phyloP scores from a whole-genome alignment of 2,888 invertebrate species.

The Drosophila picticornis region DNA sequence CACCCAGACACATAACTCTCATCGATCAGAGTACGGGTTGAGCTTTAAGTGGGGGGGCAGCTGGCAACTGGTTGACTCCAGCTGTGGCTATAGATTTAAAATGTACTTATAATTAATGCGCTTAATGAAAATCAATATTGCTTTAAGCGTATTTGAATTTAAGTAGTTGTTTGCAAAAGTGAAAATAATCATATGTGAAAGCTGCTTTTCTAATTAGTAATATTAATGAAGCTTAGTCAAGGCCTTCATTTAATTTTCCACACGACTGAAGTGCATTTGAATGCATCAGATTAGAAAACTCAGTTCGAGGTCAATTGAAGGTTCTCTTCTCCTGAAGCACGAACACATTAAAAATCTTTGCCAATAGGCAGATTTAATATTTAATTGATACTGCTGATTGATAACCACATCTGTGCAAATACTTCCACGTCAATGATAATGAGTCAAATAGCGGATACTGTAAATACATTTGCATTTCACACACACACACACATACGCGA shows the following conservation, averaged over 20 bases:
- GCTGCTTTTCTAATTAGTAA: neutral
- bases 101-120: conserved; percentile 15
- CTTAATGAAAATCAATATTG: conserved; percentile 10
- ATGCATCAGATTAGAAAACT: neutral
- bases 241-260: neutral
- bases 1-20: conserved; percentile 38
- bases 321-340: neutral
- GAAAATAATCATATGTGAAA: neutral
- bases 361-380: neutral
- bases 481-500: conserved; percentile 2
- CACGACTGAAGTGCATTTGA: neutral
- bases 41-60: neutral
- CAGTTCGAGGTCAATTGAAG: conserved; percentile 10
- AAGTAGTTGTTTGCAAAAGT: neutral
- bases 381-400: conserved; percentile 17
- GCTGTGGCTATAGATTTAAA: conserved; percentile 4
- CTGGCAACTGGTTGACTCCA: conserved; percentile 1
- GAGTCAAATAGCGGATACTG: conserved; percentile 66
- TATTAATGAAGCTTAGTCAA: neutral
- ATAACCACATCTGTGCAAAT: neutral
- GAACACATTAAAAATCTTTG: neutral
- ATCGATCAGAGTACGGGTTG: neutral
- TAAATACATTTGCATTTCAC: conserved; percentile 60
- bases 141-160: neutral
- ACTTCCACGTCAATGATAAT: conserved; percentile 46